Base-by-base conservation (phyloP, 2,888 invertebrate species). In the Mesopsocus fuscifrons region DNA sequence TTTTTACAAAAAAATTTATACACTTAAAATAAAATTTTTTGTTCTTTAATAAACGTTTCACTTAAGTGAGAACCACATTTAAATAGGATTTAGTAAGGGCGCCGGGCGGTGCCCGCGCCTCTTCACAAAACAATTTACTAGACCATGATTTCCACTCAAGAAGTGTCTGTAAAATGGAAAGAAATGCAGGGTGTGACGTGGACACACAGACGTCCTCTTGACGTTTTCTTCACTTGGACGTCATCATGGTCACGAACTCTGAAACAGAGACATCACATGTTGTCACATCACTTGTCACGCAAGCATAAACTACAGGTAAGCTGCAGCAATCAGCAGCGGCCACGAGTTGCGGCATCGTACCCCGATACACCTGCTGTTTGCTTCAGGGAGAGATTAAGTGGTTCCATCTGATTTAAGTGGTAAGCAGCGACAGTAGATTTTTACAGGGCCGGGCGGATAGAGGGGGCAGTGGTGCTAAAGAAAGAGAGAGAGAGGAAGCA, bases 231-330 rank as follows among this genome's bases (percentile, higher is more conserved):
- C 87, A 89, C 83, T 89, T 89, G 77, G 89, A 89, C 76, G 89
- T 89, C 89, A 89, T 89, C 89, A 89, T 89, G 76, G 88, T 89
- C 77, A 89, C 88, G 76, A 89, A 89, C 77, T 89, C 88, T 88
- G 78, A 26, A 82, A 78, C 60, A 58, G 57, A 55, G 51, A 52
- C 52, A 54, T n/a, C 21, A 47, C 16, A 45, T 35, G 16, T 42
- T 2, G 22, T 23, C 15, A 32, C 16, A 21, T 41, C 21, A 34
- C n/a, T n/a, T n/a, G n/a, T n/a, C n/a, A n/a, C n/a, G n/a, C n/a
- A n/a, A n/a, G n/a, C n/a, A n/a, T n/a, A n/a, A n/a, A n/a, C n/a
- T n/a, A n/a, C n/a, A n/a, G n/a, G n/a, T n/a, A n/a, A n/a, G n/a
- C n/a, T n/a, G n/a, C n/a, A n/a, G n/a, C n/a, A n/a, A n/a, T n/a